Evolutionary conservation across 2,113 vertebrate genomes (phyloP), one percentile per base, ranked within the genome.

Genomic region (Apteryx mantelli): DNA sequence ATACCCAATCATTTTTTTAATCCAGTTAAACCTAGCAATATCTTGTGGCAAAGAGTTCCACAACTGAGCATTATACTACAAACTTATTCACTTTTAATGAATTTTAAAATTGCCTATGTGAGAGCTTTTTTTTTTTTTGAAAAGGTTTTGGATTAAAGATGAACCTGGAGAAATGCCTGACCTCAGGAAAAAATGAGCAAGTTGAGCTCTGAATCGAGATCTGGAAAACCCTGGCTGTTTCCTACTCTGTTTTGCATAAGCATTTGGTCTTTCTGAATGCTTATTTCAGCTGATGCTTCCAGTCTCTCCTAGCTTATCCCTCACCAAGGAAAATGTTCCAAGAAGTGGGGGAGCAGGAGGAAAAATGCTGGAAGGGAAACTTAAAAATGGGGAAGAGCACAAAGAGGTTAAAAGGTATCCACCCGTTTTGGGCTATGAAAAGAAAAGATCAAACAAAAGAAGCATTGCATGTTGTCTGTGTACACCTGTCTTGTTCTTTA

Each of bases 11-110:
- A n/a, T 50, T 88, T 86, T 28, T 88, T 90, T 38, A 84, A 95
- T 93, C 79, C 87, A 56, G 60, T 92, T 94, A 93, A 90, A 93
- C 69, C 64, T 81, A 82, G 66, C 70, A 94, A 26, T 85, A 71
- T 92, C 56, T 79, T 52, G 38, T 92, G 56, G 64, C 32, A 73
- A 75, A 69, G 55, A 60, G 21, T 92, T 56, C 38, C 13, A 69
- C 3, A 82, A 25, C 36, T 7, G 28, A 96, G 42, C 24, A 56
- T 64, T 92, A 21, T 75, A 5, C 58, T 94, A 56, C 17, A 61
- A 75, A 64, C 21, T 60, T 77, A 10, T 26, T 84, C 28, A 60
- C 25, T 92, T 91, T 55, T 85, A 89, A 82, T 86, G 16, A 87
- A n/a, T 88, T 93, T 26, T 40, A 28, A 53, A 92, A 46, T 48